Base-by-base conservation (phyloP, 1,140 invertebrate species). In the Aphelenchoides fujianensis region DNA sequence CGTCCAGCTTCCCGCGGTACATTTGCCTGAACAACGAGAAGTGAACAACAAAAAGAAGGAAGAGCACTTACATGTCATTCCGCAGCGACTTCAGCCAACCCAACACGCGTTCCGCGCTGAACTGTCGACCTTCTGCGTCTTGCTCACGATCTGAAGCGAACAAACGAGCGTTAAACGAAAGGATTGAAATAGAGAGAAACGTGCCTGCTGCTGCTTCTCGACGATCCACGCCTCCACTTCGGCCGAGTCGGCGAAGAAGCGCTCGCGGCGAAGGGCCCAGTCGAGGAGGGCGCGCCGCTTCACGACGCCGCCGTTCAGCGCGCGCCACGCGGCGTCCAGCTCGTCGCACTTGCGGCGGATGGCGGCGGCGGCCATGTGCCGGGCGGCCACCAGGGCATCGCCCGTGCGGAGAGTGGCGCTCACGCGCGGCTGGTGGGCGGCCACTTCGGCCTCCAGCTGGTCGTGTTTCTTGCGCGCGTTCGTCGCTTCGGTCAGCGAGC, bases 161-260 rank as follows among this genome's bases (percentile, higher is more conserved):
- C n/a, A n/a, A n/a, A n/a, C n/a, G n/a, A n/a, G n/a, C n/a, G n/a
- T n/a, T n/a, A n/a, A n/a, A n/a, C n/a, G n/a, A n/a, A n/a, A n/a
- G n/a, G n/a, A n/a, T n/a, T n/a, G n/a, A n/a, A n/a, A n/a, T n/a
- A n/a, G n/a, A n/a, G n/a, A n/a, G n/a, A n/a, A n/a, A n/a, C n/a
- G 28, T 19, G 34, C 55, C 34, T 59, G 55, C 34, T 91, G 59
- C 53, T 90, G 90, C 82, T 92, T 92, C 86, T 95, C 93, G 41
- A 89, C 89, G 61, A 96, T 88, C 94, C 94, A 96, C 59, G 90
- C 90, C 86, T 96, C 94, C 74, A 95, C 91, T 87, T 97, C 94
- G 70, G 90, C 90, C 3, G 92, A 91, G 84, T 95, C 93, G 32
- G 84, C 84, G 62, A 86, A 77, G 64, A 85, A 86, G 68, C 84